Evolutionary conservation across 2,797 vertebrate genomes (phyloP).

Genomic region (Hemitrygon akajei): DNA sequence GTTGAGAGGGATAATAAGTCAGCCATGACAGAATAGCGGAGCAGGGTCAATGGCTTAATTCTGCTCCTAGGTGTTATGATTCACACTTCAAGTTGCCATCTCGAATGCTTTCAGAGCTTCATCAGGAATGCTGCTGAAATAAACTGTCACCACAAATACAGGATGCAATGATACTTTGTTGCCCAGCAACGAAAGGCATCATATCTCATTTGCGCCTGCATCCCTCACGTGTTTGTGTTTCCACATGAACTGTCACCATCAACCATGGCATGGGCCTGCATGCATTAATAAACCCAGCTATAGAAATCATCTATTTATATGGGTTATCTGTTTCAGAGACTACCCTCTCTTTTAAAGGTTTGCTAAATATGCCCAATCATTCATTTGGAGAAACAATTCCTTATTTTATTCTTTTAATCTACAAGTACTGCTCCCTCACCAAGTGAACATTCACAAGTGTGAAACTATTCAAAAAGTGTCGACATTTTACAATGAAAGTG

Average conservation of each 20-base stretch:
- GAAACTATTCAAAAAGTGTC: not conserved
- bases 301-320: not conserved
- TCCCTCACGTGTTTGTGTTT: not conserved
- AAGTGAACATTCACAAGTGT: not conserved
- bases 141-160: not conserved
- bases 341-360: not conserved
- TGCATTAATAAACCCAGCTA: not conserved
- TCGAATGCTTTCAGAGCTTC: not conserved
- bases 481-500: not conserved
- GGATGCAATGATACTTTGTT: not conserved
- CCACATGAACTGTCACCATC: not conserved
- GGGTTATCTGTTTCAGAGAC: not conserved
- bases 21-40: too few relatives aligned
- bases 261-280: not conserved
- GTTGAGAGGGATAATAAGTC: too few relatives aligned
- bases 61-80: too few relatives aligned
- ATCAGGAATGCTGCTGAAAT: not conserved
- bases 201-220: conserved; percentile 8
- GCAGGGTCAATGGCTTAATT: too few relatives aligned
- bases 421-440: not conserved
- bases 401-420: not conserved
- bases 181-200: not conserved
- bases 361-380: not conserved
- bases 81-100: not conserved
- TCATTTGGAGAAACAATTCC: not conserved